Evolutionary conservation across 2,113 vertebrate species (phyloP).

Genomic region (Regulus satrapa): DNA sequence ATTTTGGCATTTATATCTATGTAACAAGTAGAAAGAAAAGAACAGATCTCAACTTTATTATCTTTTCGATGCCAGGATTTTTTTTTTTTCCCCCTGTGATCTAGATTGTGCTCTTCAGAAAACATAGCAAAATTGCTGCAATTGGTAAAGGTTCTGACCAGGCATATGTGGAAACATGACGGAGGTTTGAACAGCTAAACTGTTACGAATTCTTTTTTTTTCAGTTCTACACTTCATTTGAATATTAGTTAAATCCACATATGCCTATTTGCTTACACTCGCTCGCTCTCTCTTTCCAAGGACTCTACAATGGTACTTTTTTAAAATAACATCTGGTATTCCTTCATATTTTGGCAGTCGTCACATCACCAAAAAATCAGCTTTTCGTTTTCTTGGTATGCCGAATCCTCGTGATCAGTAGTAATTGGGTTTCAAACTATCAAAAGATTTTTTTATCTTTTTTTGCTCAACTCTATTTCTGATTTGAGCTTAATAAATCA

Average conservation of each 20-base stretch:
- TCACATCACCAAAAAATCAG: conserved; percentile 51
- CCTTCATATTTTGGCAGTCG: conserved; percentile 55
- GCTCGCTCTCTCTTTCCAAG: conserved; percentile 19
- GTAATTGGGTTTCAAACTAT: conserved; percentile 43
- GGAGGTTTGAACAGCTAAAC: neutral
- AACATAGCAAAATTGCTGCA: neutral
- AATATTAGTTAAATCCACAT: conserved; percentile 47
- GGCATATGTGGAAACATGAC: neutral
- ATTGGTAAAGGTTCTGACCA: conserved; percentile 18
- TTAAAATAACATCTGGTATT: conserved; percentile 66
- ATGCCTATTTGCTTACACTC: neutral
- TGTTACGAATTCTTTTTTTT: conserved; percentile 22
- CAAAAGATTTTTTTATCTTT: neutral
- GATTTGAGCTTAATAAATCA: conserved; percentile 30
- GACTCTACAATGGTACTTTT: conserved; percentile 29
- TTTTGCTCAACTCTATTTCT: neutral
- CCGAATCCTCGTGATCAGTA: neutral
- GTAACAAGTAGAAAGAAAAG: neutral
- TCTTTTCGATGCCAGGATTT: neutral
- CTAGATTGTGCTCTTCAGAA: neutral
- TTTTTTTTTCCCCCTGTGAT: neutral
- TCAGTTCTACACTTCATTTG: neutral
- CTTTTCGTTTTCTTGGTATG: conserved; percentile 29
- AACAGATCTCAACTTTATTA: neutral
- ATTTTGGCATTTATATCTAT: neutral